phyloP scores from a whole-genome alignment of 2,888 invertebrate genomes.

The Nowickia ferox region DNA sequence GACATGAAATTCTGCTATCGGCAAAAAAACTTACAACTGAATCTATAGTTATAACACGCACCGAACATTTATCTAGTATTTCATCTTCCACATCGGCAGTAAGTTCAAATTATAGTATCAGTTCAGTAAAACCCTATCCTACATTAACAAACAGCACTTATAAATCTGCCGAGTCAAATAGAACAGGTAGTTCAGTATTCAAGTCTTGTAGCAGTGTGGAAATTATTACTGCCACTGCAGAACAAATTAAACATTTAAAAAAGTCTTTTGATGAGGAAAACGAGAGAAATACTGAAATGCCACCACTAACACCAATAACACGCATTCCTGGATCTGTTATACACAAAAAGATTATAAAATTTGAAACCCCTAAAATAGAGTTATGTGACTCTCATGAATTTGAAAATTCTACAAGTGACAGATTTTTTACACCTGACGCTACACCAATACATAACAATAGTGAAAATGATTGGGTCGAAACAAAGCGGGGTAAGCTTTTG shows the following conservation, averaged over 20 bases:
- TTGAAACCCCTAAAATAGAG: slow-evolving; percentile 79
- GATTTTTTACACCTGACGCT: slow-evolving; percentile 76
- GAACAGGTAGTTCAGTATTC: slow-evolving; percentile 76
- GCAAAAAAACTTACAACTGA: slow-evolving; percentile 79
- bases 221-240: slow-evolving; percentile 78
- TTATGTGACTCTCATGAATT: slow-evolving; percentile 29
- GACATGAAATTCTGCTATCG: slow-evolving; percentile 76
- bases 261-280: background rate
- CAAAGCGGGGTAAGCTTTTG: slow-evolving; percentile 62
- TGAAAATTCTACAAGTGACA: slow-evolving; percentile 63
- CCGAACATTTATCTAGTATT: slow-evolving; percentile 70
- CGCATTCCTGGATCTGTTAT: slow-evolving; percentile 77
- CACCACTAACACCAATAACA: slow-evolving; percentile 77
- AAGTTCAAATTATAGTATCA: slow-evolving; percentile 50
- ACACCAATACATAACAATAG: slow-evolving; percentile 62
- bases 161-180: slow-evolving; percentile 56
- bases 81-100: slow-evolving; percentile 50
- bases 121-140: slow-evolving; percentile 41
- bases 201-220: slow-evolving; percentile 81
- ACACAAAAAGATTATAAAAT: slow-evolving; percentile 79
- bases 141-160: slow-evolving; percentile 43
- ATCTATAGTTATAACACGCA: slow-evolving; percentile 79
- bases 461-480: slow-evolving; percentile 3
- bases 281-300: slow-evolving; percentile 1
- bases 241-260: slow-evolving; percentile 69